phyloP scores from a whole-genome alignment of 2,888 invertebrate species.

The Brachylomia viminalis region DNA sequence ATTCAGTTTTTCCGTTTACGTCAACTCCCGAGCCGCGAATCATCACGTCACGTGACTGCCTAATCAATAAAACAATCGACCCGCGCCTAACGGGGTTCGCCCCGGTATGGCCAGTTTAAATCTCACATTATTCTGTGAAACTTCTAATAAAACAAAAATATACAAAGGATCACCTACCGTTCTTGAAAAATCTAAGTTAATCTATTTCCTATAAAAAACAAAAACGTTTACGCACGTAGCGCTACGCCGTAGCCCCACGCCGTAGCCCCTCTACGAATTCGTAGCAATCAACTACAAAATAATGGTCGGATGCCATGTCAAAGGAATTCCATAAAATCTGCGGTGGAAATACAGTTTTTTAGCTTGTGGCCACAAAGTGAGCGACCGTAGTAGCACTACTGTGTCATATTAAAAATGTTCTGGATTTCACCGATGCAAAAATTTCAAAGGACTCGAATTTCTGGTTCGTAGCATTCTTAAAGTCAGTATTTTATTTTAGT shows the following conservation, averaged over 20 bases:
- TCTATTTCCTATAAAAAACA: conserved; percentile 49
- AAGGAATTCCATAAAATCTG: conserved; percentile 85
- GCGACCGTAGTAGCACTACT: conserved; percentile 18
- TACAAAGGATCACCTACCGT: conserved; percentile 12
- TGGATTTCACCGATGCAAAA: background rate
- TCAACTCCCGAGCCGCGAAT: too few relatives aligned
- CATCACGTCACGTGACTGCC: too few relatives aligned
- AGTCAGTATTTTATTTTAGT: background rate
- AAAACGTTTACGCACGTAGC: conserved; percentile 74
- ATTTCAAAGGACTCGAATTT: background rate
- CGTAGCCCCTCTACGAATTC: conserved; percentile 74
- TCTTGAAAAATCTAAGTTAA: conserved; percentile 40
- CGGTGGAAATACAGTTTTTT: conserved; percentile 68
- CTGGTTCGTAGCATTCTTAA: background rate
- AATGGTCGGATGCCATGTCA: conserved; percentile 89
- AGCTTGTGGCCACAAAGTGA: conserved; percentile 51
- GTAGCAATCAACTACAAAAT: conserved; percentile 85
- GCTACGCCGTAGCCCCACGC: conserved; percentile 69
- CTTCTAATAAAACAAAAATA: background rate
- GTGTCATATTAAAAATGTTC: conserved; percentile 33
- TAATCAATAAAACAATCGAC: too few relatives aligned
- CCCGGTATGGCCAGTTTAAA: background rate
- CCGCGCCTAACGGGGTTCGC: background rate
- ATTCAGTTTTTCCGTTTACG: too few relatives aligned
- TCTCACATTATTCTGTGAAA: background rate